Percentiles rank a stretch among this genome's conserved stretches.
These are phyloP conservation scores for Polymixis lichenea DNA, from an alignment of 2,888 invertebrate genomes.

Conservation along the genomic window DNA sequence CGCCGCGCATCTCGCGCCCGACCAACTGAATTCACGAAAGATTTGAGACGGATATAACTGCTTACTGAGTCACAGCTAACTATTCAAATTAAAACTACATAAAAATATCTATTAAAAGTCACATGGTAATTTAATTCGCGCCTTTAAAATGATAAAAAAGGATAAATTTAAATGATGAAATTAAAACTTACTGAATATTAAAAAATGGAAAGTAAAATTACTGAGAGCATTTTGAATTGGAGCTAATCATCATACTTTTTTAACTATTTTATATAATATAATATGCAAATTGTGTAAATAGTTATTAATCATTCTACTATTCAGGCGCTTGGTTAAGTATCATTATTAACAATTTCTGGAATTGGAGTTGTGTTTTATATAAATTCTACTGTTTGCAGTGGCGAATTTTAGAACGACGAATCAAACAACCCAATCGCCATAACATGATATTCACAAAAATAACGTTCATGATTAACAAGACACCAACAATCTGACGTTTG, in stretches of 20 bases:
- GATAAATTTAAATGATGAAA: constrained; percentile 58
- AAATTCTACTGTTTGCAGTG: constrained; percentile 32
- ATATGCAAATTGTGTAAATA: constrained; percentile 52
- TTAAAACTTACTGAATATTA: constrained; percentile 63
- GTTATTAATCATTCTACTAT: constrained; percentile 31
- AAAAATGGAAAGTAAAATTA: constrained; percentile 49
- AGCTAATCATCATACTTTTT: constrained; percentile 53
- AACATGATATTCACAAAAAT: constrained; percentile 52
- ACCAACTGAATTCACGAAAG: constrained; percentile 66
- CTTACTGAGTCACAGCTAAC: constrained; percentile 79
- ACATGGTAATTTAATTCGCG: constrained; percentile 64
- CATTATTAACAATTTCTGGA: constrained; percentile 48
- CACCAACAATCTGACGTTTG: constrained; percentile 32
- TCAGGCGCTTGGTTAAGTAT: constrained; percentile 43
- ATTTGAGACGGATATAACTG: constrained; percentile 78
- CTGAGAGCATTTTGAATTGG: constrained; percentile 40
- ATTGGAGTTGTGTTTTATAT: constrained; percentile 37
- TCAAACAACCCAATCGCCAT: constrained; percentile 38
- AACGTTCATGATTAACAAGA: constrained; percentile 50
- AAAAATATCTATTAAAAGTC: constrained; percentile 78
- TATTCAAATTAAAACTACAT: constrained; percentile 81
- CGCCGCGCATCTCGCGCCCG: constrained; percentile 53
- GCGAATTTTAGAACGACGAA: constrained; percentile 33
- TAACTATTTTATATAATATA: not conserved
- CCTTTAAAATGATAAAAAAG: constrained; percentile 49